Conservation (phyloP, 2,797 vertebrate genomes). For the Macroramphosus scolopax region DNA sequence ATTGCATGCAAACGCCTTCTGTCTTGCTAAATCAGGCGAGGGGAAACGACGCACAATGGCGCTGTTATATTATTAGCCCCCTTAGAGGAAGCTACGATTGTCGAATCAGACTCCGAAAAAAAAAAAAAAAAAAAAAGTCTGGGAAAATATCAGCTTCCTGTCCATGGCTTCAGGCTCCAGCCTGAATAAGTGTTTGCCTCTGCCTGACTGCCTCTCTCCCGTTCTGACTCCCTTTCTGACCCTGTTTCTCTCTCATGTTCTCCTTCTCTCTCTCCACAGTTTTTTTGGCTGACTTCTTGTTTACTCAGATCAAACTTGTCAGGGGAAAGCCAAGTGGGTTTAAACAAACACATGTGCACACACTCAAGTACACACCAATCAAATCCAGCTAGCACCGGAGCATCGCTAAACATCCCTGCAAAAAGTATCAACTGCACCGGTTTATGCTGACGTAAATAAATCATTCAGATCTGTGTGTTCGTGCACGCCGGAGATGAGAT, state of each 20-base stretch:
- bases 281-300: slow-evolving; percentile 52
- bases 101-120: slow-evolving; percentile 65
- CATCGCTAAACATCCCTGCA: slow-evolving; percentile 23
- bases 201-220: slow-evolving; percentile 39
- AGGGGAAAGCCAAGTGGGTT: slow-evolving; percentile 47
- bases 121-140: slow-evolving; percentile 64
- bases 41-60: slow-evolving; percentile 67
- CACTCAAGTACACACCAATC: slow-evolving; percentile 15
- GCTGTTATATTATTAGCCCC: slow-evolving; percentile 71
- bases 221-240: slow-evolving; percentile 53
- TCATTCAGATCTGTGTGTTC: slow-evolving; percentile 20
- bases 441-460: slow-evolving; percentile 52
- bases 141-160: slow-evolving; percentile 75
- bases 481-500: slow-evolving; percentile 5
- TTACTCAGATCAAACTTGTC: slow-evolving; percentile 58
- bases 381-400: slow-evolving; percentile 22
- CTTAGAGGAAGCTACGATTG: slow-evolving; percentile 78
- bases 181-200: slow-evolving; percentile 39
- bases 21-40: slow-evolving; percentile 64
- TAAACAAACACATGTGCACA: slow-evolving; percentile 37
- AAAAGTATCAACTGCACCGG: slow-evolving; percentile 22
- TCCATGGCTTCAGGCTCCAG: slow-evolving; percentile 51
- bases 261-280: slow-evolving; percentile 22
- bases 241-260: slow-evolving; percentile 13
- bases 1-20: slow-evolving; percentile 64